These are phyloP conservation scores for Drosophila nr. perissopoda DNA, from an alignment of 2,888 invertebrate genomes.

Conservation along the genomic window DNA sequence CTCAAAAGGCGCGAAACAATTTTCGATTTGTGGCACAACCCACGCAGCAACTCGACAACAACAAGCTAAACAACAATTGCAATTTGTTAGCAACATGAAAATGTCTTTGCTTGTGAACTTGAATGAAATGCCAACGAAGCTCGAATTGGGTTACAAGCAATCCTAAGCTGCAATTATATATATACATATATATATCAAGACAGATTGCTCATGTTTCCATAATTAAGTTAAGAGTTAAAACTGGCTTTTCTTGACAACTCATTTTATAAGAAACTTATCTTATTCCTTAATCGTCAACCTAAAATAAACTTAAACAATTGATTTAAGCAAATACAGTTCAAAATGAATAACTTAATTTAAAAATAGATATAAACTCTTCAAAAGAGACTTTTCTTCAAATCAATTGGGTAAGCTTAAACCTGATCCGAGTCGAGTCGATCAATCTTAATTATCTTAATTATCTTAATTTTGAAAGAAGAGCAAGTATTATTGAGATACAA, in stretches of 20 bases:
- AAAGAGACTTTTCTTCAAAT: constrained; percentile 33
- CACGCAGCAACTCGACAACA: constrained; percentile 56
- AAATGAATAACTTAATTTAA: constrained; percentile 25
- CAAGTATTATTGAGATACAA: background rate
- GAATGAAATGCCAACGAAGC: constrained; percentile 68
- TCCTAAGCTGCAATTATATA: constrained; percentile 52
- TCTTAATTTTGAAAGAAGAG: constrained; percentile 11
- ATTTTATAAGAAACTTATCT: background rate
- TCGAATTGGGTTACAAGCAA: constrained; percentile 74
- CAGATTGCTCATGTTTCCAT: constrained; percentile 2
- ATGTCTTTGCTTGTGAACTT: constrained; percentile 69
- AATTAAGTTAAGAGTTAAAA: background rate
- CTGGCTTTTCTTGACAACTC: background rate
- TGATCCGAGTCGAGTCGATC: constrained; percentile 26
- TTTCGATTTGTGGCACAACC: constrained; percentile 55
- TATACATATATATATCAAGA: background rate
- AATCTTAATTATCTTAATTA: constrained; percentile 49
- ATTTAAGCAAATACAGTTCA: constrained; percentile 23
- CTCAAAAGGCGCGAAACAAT: constrained; percentile 72
- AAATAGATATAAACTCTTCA: constrained; percentile 21
- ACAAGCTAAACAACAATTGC: constrained; percentile 21
- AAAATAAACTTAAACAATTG: background rate
- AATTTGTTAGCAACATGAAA: constrained; percentile 37
- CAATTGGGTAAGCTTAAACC: constrained; percentile 30
- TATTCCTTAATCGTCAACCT: background rate